Base-by-base conservation (phyloP, 2,888 invertebrate genomes). In the Salpingus planirostris region DNA sequence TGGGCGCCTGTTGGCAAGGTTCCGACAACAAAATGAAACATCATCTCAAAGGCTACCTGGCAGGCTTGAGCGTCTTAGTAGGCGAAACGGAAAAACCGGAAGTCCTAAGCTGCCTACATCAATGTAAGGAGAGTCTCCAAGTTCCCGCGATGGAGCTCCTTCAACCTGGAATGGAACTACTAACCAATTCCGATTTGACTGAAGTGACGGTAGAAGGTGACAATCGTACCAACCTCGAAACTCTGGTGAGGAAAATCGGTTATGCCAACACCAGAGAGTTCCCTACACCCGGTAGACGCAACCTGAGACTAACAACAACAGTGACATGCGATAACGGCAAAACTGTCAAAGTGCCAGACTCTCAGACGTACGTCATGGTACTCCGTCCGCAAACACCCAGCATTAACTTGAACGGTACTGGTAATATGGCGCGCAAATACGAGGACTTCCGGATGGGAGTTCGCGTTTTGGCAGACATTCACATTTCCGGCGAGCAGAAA, bases 1-100 rank as follows among this genome's bases (percentile, higher is more conserved):
- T 97, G 1, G 98, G 97, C 2, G 97, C 96, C 13, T 98, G 98
- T 70, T 98, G 93, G 89, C 96, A 96, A 49, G 89, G 92, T 22
- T 86, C 89, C 0, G 91, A 91, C 51, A 81, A 81, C 61, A 83
- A 84, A 58, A 85, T 93, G 73, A 86, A 85, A 56, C 95, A 96
- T 64, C 81, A 86, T 64, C 78, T 91, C 67, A 79, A 67, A 43
- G 92, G 92, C n/a, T 87, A 87, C 65, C 69, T 93, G 59, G 88
- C 90, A 8, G 89, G 91, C 0, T 71, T 93, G 41, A 85, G 85
- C 15, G 75, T 91, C 28, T 66, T 87, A 41, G 74, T 78, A 32
- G 84, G 79, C n/a, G 76, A 73, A 28, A 79, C 76, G 39, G 88
- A 90, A 62, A 76, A 80, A 31, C 70, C 79, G 0, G 71, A 76